Base-by-base conservation (phyloP, 2,797 vertebrate genomes). In the Eupleurogrammus muticus region DNA sequence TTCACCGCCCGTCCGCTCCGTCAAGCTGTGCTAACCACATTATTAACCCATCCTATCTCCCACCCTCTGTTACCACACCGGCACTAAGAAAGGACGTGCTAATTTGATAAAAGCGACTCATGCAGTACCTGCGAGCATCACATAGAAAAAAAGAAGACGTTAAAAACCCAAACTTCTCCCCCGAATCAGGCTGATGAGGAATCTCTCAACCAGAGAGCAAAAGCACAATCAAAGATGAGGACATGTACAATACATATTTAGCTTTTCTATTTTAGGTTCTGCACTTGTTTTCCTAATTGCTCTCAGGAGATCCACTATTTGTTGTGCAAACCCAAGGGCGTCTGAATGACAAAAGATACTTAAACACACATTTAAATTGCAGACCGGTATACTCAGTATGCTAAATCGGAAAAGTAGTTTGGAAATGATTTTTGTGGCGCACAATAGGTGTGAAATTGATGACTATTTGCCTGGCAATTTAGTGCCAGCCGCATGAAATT, bases 31-130 rank as follows among this genome's bases (percentile, higher is more conserved):
- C 54, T 81, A 87, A 82, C 73, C 80, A 35, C 34, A 35, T 40
- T 75, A 75, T 66, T 86, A 86, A 83, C 70, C 64, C 61, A 34
- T 77, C 49, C 42, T 47, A 77, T 81, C 78, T 75, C 67, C 72
- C 68, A 78, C 85, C 75, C 71, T 63, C 50, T 62, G 56, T 66
- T 68, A 66, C 65, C 78, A 72, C 69, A 81, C 19, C 48, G 42
- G 54, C n/a, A n/a, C n/a, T n/a, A 48, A 66, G 69, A 80, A 66
- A 62, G 70, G 56, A 81, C 75, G 75, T 66, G 77, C 79, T 78
- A 78, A 82, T 82, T 63, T 70, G 58, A 83, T 51, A 75, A 19
- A 58, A 44, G 17, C 70, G 70, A 80, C 60, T 87, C 78, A 19
- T 8, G 13, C 5, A 5, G 42, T 10, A 60, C 34, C 28, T 50